Base-by-base conservation (phyloP, 1,140 invertebrate species). In the Drosophila micromelanica region DNA sequence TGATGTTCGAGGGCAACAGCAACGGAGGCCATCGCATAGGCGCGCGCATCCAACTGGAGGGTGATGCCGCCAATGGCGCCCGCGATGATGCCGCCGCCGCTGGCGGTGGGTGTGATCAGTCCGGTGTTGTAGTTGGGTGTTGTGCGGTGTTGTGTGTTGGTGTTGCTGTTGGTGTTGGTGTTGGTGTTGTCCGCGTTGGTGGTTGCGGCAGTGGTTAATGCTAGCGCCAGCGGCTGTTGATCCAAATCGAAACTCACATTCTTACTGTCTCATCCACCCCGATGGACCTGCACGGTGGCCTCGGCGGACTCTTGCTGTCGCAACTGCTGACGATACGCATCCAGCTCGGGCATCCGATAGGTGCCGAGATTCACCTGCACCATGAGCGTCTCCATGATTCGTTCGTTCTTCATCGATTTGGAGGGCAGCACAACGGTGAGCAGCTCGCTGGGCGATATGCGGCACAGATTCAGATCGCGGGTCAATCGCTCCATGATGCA, bases 301-400 rank as follows among this genome's bases (percentile, higher is more conserved):
- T 93, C 96, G 95, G 69, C 95, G 40, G 96, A 96, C 92, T 98
- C 96, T 92, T 98, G 97, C 93, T 97, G 97, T 90, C 97, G 95
- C 85, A 98, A 93, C 80, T 96, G 94, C 91, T 96, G 96, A 76
- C 97, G 96, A 91, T 97, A 98, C 65, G 96, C 97, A 92, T 97
- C 96, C 72, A 98, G 92, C 86, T 98, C 97, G 86, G 98, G 96
- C 85, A 98, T 97, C 35, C 97, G 94, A 92, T 97, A 98, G 93
- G 98, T 98, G 23, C 97, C 97, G 1, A 97, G 95, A 91, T 98
- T 98, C 35, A 97, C 97, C 93, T 98, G 97, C 90, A 96, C 96
- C 96, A 98, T 97, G 23, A 98, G 93, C 0, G 97, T 98, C 92
- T 98, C 97, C 67, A 98, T 93, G 69, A 98, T 98, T 32, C 96